These are phyloP conservation scores for Nerophis lumbriciformis DNA, from an alignment of 2,113 vertebrate genomes.

Conservation along the genomic window DNA sequence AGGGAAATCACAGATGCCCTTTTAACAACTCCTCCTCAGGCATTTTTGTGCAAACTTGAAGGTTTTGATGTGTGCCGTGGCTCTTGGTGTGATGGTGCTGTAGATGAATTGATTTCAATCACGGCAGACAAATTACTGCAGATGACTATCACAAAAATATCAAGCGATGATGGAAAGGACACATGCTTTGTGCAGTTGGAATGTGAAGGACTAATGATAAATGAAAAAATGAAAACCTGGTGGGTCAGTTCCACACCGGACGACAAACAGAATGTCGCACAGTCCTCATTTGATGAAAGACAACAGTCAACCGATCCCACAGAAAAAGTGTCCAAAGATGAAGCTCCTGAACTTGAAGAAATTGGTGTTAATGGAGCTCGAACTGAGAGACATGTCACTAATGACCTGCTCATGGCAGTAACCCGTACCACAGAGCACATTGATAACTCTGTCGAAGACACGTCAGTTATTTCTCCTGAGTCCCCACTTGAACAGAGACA, in stretches of 20 bases:
- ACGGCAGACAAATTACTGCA: slow-evolving; percentile 70
- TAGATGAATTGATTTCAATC: slow-evolving; percentile 69
- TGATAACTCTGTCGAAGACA: neutral
- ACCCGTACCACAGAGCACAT: neutral
- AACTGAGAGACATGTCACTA: neutral
- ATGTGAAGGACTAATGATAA: slow-evolving; percentile 71
- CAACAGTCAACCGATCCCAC: neutral
- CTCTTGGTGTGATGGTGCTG: slow-evolving; percentile 71
- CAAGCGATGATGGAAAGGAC: slow-evolving; percentile 27
- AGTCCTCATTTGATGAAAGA: neutral
- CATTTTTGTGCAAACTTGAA: slow-evolving; percentile 82
- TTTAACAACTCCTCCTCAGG: slow-evolving; percentile 70
- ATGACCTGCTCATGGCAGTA: neutral
- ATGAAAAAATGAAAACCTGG: slow-evolving; percentile 73
- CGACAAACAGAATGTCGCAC: slow-evolving; percentile 2
- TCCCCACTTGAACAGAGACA: neutral
- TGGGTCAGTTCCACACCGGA: slow-evolving; percentile 52
- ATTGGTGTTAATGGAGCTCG: neutral
- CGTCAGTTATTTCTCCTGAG: neutral
- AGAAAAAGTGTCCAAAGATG: slow-evolving; percentile 8
- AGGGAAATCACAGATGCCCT: slow-evolving; percentile 70
- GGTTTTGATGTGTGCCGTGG: slow-evolving; percentile 74
- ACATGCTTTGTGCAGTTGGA: slow-evolving; percentile 73
- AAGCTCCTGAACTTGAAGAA: neutral
- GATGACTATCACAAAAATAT: slow-evolving; percentile 69